Base-by-base conservation (phyloP, 2,797 vertebrate genomes). In the Sphaeramia orbicularis region DNA sequence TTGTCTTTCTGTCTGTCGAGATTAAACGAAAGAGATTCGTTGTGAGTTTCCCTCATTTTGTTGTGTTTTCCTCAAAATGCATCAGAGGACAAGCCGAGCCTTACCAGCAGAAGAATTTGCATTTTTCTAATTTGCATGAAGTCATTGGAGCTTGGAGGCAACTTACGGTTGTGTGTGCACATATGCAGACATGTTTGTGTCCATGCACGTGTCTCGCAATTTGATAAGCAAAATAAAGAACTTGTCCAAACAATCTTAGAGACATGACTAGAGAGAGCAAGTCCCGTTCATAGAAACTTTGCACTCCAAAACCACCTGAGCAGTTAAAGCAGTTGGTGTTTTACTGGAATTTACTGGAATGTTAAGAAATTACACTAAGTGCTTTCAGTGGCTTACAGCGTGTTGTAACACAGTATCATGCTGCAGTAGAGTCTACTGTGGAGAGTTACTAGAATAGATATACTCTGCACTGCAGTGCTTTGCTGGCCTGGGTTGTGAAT, bases 61-160 rank as follows among this genome's bases (percentile, higher is more conserved):
- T 84, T 44, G 30, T 81, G 83, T 76, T 89, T 88, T 85, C 75
- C 76, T 85, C 47, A 73, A 86, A 86, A 78, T 71, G 81, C 82
- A 80, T 83, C 76, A 76, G 51, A 78, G 83, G 72, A 65, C 83
- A 84, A 24, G 82, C 82, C 77, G 84, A 81, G 79, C 67, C 73
- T 60, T 54, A 53, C 69, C 64, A 50, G 65, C 58, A 27, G 7
- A 53, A 89, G 6, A 53, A 89, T 89, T 89, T 89, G 84, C 86
- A 89, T 89, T 79, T 80, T 73, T 78, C 37, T 71, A 71, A 90
- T 92, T 92, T 93, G 86, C 89, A 91, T 91, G 86, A 82, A 89
- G 49, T 86, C 80, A 87, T 56, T 68, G 76, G 76, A 85, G 82
- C 91, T 85, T 10, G 47, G 72, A 89, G 86, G 80, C 76, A 81